Percentiles rank a stretch among this genome's conserved stretches.
Conservation (phyloP, 2,888 invertebrate genomes). For the Helleia helle region DNA sequence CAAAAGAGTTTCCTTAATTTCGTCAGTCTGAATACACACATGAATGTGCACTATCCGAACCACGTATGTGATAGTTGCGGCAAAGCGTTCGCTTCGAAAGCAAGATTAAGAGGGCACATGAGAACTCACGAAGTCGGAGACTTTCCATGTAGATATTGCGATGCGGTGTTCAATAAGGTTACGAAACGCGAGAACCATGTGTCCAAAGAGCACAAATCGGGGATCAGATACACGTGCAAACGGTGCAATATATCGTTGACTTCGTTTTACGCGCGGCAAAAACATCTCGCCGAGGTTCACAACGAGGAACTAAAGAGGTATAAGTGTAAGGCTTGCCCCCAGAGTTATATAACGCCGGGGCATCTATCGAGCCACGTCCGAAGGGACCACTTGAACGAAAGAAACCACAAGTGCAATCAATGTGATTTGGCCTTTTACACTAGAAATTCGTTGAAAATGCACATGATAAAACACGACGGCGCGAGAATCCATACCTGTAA, state of each 20-base stretch:
- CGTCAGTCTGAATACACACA: constrained; percentile 61
- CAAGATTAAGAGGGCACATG: constrained; percentile 62
- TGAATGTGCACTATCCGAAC: constrained; percentile 67
- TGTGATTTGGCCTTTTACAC: constrained; percentile 71
- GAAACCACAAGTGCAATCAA: constrained; percentile 64
- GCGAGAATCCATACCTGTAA: constrained; percentile 65
- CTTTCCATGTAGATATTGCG: constrained; percentile 55
- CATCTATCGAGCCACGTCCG: constrained; percentile 59
- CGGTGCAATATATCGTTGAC: constrained; percentile 51
- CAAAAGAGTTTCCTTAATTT: constrained; percentile 55
- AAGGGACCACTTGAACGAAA: constrained; percentile 57
- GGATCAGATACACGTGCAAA: constrained; percentile 55
- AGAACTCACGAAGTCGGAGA: constrained; percentile 64
- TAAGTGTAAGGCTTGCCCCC: constrained; percentile 61
- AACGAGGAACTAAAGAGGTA: constrained; percentile 61
- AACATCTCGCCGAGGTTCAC: constrained; percentile 59
- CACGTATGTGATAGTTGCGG: constrained; percentile 69
- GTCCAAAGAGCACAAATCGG: constrained; percentile 58
- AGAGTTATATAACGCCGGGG: constrained; percentile 62
- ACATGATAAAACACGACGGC: constrained; percentile 72
- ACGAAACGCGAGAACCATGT: constrained; percentile 63
- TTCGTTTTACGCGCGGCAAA: constrained; percentile 59
- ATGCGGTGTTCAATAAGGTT: constrained; percentile 50
- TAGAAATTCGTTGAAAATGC: constrained; percentile 69
- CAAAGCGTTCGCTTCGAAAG: constrained; percentile 68